phyloP scores from a whole-genome alignment of 2,888 invertebrate species.

The Operophtera brumata region DNA sequence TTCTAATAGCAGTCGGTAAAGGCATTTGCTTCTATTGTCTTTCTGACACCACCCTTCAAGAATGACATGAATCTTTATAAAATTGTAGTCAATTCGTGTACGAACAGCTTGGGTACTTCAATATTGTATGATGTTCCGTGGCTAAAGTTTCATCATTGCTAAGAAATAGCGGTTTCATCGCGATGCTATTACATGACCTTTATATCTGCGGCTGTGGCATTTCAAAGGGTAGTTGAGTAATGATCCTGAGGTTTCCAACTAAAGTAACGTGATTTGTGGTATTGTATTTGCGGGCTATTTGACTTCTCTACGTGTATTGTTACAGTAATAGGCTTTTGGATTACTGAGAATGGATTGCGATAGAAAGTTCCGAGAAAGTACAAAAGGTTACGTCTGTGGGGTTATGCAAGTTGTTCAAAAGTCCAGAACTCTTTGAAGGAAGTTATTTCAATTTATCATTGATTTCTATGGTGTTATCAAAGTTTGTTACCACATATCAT shows the following conservation, averaged over 20 bases:
- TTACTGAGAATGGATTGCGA: constrained; percentile 5
- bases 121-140: constrained; percentile 33
- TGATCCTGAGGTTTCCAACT: constrained; percentile 46
- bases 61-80: constrained; percentile 19
- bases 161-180: constrained; percentile 40
- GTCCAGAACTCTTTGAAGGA: background rate
- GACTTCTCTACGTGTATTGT: constrained; percentile 33
- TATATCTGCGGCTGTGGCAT: constrained; percentile 43
- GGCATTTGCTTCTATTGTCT: constrained; percentile 15
- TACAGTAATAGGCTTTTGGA: constrained; percentile 20
- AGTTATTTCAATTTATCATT: background rate
- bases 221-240: constrained; percentile 39
- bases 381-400: background rate
- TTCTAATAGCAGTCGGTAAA: constrained; percentile 1
- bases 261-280: constrained; percentile 48
- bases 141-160: constrained; percentile 31
- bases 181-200: constrained; percentile 45
- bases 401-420: background rate
- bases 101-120: constrained; percentile 21
- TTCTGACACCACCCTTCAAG: constrained; percentile 10
- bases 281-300: constrained; percentile 41
- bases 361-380: constrained; percentile 7
- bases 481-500: background rate
- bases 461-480: background rate
- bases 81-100: constrained; percentile 28